phyloP scores from a whole-genome alignment of 1,140 invertebrate genomes.

The Microplitis mediator region DNA sequence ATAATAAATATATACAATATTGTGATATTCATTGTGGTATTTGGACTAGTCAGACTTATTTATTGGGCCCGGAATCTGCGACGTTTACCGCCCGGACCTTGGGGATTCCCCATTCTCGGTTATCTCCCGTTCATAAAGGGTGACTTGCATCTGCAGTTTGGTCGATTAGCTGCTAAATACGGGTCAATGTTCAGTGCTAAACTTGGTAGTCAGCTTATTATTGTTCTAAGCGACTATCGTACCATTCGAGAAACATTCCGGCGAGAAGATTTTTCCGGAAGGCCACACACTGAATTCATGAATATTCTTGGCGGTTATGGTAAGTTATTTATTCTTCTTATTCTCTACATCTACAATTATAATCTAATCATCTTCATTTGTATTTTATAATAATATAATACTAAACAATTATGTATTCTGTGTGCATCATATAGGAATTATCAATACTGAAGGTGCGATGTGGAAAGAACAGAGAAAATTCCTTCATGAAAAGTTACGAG shows the following conservation, averaged over 20 bases:
- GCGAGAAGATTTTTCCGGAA: conserved; percentile 82
- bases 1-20: conserved; percentile 38
- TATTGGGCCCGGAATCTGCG: conserved; percentile 65
- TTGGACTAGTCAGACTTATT: conserved; percentile 58
- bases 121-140: conserved; percentile 80
- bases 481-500: conserved; percentile 83
- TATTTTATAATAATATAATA: neutral
- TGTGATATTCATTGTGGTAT: conserved; percentile 64
- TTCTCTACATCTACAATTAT: neutral
- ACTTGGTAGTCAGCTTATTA: conserved; percentile 79
- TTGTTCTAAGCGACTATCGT: conserved; percentile 84
- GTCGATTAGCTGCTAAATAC: conserved; percentile 75
- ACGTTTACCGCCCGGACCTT: conserved; percentile 81
- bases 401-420: conserved; percentile 8
- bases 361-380: neutral
- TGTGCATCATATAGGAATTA: conserved; percentile 73
- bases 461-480: conserved; percentile 94
- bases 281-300: conserved; percentile 82
- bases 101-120: conserved; percentile 81
- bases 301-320: conserved; percentile 87
- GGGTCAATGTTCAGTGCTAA: conserved; percentile 81
- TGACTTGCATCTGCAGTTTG: conserved; percentile 78
- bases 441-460: conserved; percentile 87
- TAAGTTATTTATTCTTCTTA: conserved; percentile 64
- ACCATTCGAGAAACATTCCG: conserved; percentile 84